Conservation (phyloP, 2,113 vertebrate species). For the Elgaria multicarinata region DNA sequence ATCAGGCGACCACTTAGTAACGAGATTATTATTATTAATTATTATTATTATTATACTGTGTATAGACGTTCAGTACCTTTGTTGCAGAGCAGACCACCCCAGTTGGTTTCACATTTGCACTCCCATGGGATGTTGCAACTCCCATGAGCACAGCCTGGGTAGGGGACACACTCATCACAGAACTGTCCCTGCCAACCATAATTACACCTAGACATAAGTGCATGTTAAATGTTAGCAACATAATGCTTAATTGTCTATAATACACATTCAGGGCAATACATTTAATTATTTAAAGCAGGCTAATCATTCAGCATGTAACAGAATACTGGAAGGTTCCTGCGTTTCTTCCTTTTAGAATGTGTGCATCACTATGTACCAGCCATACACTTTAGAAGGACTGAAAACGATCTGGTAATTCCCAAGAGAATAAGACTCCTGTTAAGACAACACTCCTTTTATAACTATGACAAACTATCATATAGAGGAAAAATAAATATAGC, state of each 20-base stretch:
- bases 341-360: background rate
- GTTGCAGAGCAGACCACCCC: constrained; percentile 95
- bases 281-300: constrained; percentile 53
- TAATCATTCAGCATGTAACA: constrained; percentile 47
- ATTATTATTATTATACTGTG: constrained; percentile 43
- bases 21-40: constrained; percentile 25
- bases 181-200: constrained; percentile 94
- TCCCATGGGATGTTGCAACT: constrained; percentile 91
- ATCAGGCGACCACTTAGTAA: constrained; percentile 63
- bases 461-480: background rate
- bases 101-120: constrained; percentile 96
- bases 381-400: background rate
- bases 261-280: constrained; percentile 53
- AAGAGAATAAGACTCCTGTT: background rate
- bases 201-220: constrained; percentile 84
- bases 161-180: constrained; percentile 91
- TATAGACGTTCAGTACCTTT: constrained; percentile 85
- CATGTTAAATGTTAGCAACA: constrained; percentile 69
- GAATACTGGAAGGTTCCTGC: constrained; percentile 33
- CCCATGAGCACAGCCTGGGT: constrained; percentile 93
- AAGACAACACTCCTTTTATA: background rate
- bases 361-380: background rate
- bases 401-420: background rate
- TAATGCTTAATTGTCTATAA: constrained; percentile 55
- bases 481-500: constrained; percentile 7